Evolutionary conservation across 37 sponge, comb jelly and placozoan species (phyloP), one percentile per base, ranked within the genome.

Genomic region (Halichondria panicea): DNA sequence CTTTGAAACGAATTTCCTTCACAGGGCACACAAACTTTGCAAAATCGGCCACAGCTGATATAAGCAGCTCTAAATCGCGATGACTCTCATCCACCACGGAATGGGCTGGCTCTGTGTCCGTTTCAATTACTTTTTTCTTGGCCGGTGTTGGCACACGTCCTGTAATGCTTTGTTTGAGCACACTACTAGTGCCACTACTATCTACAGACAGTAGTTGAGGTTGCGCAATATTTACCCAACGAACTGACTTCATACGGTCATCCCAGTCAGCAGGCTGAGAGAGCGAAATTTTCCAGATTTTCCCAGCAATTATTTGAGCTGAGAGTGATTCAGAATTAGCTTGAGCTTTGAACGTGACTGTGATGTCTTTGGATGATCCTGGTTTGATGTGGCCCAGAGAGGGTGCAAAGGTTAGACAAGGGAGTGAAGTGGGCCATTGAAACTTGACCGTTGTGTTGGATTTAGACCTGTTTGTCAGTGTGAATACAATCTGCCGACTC

Each of bases 251-350:
- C 93, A 94, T 89, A 18, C 93, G 66, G 61, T 94, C 95, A 83
- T 97, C 98, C 98, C 98, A 97, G 48, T 97, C 98, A 22, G 82
- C 69, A 54, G 88, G 80, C 27, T 84, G 69, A 25, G 86, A 71
- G 72, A 87, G 87, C 0, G 62, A 66, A 30, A 97, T 94, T 57
- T 87, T 89, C 25, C 73, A 68, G 5, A 89, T 64, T 36, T 86
- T 84, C 12, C 87, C 91, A 32, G 65, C 53, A 25, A 89, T 38
- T 6, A 55, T 42, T 13, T 72, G 45, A 38, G 63, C 52, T 13
- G 77, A 66, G 36, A 92, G 77, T 18, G 45, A 55, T 44, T 85
- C 62, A 36, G 92, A 82, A 45, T 84, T 86, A n/a, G n/a, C n/a
- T 22, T 30, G 33, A 2, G 85, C 57, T 63, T 69, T 89, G 84